phyloP scores from a whole-genome alignment of 2,797 vertebrate species.

The Pygocentrus nattereri region DNA sequence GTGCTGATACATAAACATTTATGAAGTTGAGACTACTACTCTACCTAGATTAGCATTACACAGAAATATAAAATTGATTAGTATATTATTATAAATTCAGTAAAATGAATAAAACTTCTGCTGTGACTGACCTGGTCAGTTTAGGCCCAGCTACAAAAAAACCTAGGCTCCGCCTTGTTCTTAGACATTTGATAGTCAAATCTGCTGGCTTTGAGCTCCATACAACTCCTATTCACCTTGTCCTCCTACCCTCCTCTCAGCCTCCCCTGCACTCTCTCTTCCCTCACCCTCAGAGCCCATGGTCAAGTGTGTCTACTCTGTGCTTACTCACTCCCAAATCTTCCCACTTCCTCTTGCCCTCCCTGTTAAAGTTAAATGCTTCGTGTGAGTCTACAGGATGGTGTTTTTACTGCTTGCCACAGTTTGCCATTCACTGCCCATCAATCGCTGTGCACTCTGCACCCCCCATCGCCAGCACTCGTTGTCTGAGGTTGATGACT shows the following conservation, averaged over 20 bases:
- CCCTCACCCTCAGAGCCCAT: background rate
- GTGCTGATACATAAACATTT: no score
- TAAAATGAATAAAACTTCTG: no score
- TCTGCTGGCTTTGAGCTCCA: background rate
- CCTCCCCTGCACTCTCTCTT: background rate
- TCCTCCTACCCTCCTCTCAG: background rate
- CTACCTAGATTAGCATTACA: no score
- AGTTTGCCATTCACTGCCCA: background rate
- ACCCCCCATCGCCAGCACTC: background rate
- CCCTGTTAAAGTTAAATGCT: background rate
- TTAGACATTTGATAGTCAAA: background rate
- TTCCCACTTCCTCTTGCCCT: background rate
- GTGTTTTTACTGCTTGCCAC: background rate
- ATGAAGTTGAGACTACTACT: no score
- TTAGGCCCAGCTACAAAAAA: no score
- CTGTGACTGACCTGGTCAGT: no score
- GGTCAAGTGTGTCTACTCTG: background rate
- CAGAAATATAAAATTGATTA: no score
- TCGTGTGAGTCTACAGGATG: constrained; percentile 6
- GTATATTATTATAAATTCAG: no score
- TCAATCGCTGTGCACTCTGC: background rate
- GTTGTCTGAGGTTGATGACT: constrained; percentile 10
- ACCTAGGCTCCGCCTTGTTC: no score
- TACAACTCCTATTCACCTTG: background rate
- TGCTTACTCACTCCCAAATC: background rate